phyloP scores from a whole-genome alignment of 2,113 vertebrate species.

The Oncorhynchus gorbuscha region DNA sequence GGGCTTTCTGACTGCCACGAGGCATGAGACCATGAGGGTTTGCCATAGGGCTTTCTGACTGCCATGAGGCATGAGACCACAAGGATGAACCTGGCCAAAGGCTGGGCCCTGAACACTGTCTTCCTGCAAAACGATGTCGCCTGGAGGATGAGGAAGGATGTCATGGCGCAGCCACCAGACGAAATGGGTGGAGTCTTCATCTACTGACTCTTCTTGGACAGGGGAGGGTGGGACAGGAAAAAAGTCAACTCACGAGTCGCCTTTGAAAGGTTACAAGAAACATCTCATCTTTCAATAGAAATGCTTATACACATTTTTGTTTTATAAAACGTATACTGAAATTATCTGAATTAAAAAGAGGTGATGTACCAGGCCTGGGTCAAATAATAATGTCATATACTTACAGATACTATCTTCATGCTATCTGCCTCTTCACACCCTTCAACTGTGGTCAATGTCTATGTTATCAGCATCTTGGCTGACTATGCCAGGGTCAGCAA shows the following conservation, averaged over 20 bases:
- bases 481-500: conserved; percentile 53
- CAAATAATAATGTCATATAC: too few relatives aligned
- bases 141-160: conserved; percentile 3
- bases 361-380: too few relatives aligned
- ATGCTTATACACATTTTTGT: not conserved
- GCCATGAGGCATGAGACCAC: conserved; percentile 84
- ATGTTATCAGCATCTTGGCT: conserved; percentile 67
- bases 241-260: conserved; percentile 71
- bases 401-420: too few relatives aligned
- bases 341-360: too few relatives aligned
- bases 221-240: conserved; percentile 79
- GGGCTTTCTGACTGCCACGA: too few relatives aligned
- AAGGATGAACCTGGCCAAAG: conserved; percentile 72
- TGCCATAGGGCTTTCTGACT: conserved; percentile 75
- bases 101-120: conserved; percentile 82
- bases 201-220: conserved; percentile 79
- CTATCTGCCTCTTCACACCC: conserved; percentile 73
- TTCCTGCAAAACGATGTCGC: conserved; percentile 49
- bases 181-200: conserved; percentile 82
- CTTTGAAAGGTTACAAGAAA: conserved; percentile 68
- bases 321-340: too few relatives aligned
- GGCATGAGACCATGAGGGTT: too few relatives aligned
- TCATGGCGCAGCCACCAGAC: conserved; percentile 71
- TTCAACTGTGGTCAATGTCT: conserved; percentile 84
- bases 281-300: not conserved